phyloP scores from a whole-genome alignment of 2,797 vertebrate genomes.

The Distichodus sexfasciatus region DNA sequence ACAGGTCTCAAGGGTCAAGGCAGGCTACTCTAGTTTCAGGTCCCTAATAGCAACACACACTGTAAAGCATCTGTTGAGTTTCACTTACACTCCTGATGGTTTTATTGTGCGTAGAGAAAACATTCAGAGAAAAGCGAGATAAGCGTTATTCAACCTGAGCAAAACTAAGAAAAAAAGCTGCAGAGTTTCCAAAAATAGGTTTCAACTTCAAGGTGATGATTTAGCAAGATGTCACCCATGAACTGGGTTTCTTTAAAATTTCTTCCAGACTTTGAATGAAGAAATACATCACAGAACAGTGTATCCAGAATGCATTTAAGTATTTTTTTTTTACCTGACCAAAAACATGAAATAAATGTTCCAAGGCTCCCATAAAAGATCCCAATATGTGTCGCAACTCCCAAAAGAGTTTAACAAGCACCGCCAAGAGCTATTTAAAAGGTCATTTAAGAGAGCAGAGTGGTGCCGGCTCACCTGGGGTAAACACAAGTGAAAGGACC shows the following conservation, averaged over 20 bases:
- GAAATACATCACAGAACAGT: too few relatives aligned
- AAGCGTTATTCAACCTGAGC: too few relatives aligned
- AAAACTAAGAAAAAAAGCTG: too few relatives aligned
- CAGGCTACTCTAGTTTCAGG: background rate
- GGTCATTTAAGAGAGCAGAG: constrained; percentile 9
- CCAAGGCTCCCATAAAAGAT: constrained; percentile 15
- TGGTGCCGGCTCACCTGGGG: constrained; percentile 8
- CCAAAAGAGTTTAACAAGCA: constrained; percentile 14
- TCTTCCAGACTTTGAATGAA: too few relatives aligned
- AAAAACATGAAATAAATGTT: constrained; percentile 29
- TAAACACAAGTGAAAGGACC: constrained; percentile 24
- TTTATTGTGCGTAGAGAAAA: constrained; percentile 10
- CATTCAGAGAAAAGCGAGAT: too few relatives aligned
- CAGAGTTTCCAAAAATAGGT: too few relatives aligned
- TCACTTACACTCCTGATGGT: background rate
- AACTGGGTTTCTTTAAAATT: too few relatives aligned
- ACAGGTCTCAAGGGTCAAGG: constrained; percentile 5
- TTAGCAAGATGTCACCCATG: too few relatives aligned
- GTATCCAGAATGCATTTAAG: background rate
- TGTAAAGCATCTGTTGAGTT: background rate
- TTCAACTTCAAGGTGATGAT: too few relatives aligned
- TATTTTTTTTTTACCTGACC: constrained; percentile 13
- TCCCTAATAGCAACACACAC: constrained; percentile 3
- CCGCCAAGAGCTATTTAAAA: constrained; percentile 33
- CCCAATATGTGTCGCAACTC: constrained; percentile 7